Evolutionary conservation across 2,888 invertebrate species (phyloP), one percentile per base, ranked within the genome.

Genomic region (Phania funesta): DNA sequence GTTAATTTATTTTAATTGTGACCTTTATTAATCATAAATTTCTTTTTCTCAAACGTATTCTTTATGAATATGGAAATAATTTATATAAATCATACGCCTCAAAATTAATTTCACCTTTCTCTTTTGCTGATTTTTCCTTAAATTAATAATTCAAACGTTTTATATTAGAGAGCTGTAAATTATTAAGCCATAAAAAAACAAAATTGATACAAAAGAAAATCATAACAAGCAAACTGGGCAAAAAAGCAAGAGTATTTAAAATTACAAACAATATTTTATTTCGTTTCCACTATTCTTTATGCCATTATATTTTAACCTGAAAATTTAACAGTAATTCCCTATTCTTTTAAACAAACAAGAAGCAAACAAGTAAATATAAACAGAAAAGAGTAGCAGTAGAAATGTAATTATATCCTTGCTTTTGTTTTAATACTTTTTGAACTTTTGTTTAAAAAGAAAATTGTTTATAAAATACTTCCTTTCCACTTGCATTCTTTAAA

Each of bases 371-470:
- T 32, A 32, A 56, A 68, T 11, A 29, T 32, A 64, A 64, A 46
- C 24, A 65, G 54, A 56, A 11, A 18, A 35, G 26, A 35, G 54
- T 11, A 54, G 20, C 24, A 38, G 13, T 2, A 50, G 38, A 29
- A 38, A 22, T 64, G 56, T 56, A 71, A 71, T 71, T 71, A 64
- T 54, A 70, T 68, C 41, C 38, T 41, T 70, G 64, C 38, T 41
- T 62, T 77, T 78, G 64, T 71, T 64, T 16, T 54, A 62, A 71
- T 41, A 60, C 16, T 44, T 68, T 74, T 54, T 35, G 3, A 74
- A 65, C 44, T 74, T n/a, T 62, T 73, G n/a, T 22, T 24, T 44
- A 0, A 64, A 44, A 13, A 44, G 44, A 29, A 32, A 29, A 16
- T n/a, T 11, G 13, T 35, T 9, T 32, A 52, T 48, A 8, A 46